phyloP scores from a whole-genome alignment of 1,140 invertebrate species.

The Augochlora pura region DNA sequence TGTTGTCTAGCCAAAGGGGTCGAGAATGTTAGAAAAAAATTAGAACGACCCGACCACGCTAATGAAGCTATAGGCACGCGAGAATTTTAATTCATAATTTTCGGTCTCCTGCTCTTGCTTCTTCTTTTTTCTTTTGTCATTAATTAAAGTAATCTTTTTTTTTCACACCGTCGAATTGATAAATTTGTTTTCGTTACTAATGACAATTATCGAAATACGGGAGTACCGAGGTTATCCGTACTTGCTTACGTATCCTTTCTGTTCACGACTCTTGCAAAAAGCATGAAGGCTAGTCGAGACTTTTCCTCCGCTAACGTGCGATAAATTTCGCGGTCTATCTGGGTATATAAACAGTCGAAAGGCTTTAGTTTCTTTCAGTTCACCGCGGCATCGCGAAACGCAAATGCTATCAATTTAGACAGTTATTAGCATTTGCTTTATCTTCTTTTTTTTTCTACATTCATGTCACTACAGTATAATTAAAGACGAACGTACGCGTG shows the following conservation, averaged over 20 bases:
- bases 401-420: background rate
- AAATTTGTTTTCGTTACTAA: conserved; percentile 10
- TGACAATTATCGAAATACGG: background rate
- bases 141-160: background rate
- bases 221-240: background rate
- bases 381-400: conserved; percentile 8
- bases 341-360: conserved; percentile 49
- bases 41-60: background rate
- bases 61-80: background rate
- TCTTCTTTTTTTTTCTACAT: background rate
- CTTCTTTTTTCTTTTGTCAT: background rate
- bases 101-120: background rate
- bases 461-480: background rate
- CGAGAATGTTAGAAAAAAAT: background rate
- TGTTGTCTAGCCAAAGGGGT: background rate
- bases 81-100: background rate
- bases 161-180: background rate
- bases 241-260: background rate
- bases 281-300: conserved; percentile 53
- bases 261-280: conserved; percentile 34
- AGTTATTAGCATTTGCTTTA: background rate
- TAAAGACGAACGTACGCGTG: background rate
- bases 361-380: conserved; percentile 49
- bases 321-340: conserved; percentile 32
- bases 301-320: conserved; percentile 47